Evolutionary conservation across 2,113 vertebrate species (phyloP).

Genomic region (Struthio camelus): DNA sequence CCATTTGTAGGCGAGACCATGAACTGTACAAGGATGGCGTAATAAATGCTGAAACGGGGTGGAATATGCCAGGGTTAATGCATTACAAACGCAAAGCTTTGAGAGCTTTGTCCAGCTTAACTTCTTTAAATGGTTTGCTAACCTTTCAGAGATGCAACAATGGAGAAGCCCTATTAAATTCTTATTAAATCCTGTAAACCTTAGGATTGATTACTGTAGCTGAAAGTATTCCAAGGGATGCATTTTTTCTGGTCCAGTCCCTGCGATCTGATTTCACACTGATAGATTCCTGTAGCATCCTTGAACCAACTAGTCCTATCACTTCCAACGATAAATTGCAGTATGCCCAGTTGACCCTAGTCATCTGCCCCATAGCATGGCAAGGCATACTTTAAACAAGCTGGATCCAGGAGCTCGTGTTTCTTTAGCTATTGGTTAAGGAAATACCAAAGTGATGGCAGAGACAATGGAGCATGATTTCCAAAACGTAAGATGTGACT

Average conservation of each 20-base stretch:
- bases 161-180: not conserved
- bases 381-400: not conserved
- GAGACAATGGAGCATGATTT: not conserved
- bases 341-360: not conserved
- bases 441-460: not conserved
- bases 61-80: not conserved
- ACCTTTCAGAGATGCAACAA: not conserved
- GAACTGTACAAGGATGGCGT: not conserved
- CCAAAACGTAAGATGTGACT: not conserved
- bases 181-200: conserved; percentile 35
- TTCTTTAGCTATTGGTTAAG: not conserved
- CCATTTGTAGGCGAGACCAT: not conserved
- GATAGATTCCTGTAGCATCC: not conserved
- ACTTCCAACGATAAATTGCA: not conserved
- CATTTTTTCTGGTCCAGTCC: not conserved
- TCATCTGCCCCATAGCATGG: not conserved
- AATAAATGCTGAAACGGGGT: not conserved
- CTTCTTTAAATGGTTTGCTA: conserved; percentile 27
- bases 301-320: not conserved
- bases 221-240: conserved; percentile 12
- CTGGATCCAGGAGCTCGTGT: not conserved
- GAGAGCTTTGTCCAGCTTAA: conserved; percentile 40
- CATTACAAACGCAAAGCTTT: not conserved
- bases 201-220: not conserved
- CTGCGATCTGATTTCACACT: not conserved